These are phyloP conservation scores for Rissa tridactyla DNA, from an alignment of 2,113 vertebrate genomes.

Conservation along the genomic window DNA sequence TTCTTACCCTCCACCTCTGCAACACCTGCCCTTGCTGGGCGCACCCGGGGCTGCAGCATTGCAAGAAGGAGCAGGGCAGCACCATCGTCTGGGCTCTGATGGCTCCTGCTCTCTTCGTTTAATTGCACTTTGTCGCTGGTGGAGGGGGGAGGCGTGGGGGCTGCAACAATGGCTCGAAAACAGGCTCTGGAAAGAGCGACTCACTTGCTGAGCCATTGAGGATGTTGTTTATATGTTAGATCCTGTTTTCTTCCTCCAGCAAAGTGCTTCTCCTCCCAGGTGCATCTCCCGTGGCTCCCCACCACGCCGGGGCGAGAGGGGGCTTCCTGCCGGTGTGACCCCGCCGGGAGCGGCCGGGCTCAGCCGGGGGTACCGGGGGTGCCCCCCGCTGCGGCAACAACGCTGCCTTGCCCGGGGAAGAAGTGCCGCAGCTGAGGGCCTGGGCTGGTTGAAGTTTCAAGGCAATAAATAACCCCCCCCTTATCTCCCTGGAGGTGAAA, in stretches of 20 bases:
- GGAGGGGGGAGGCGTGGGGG: background rate
- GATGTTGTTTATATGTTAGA: constrained; percentile 81
- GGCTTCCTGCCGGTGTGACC: constrained; percentile 56
- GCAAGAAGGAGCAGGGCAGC: background rate
- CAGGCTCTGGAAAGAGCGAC: constrained; percentile 61
- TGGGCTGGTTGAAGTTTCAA: accelerated
- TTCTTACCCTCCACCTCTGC: background rate
- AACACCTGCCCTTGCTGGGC: background rate
- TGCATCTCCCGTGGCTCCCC: constrained; percentile 68
- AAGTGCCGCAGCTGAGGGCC: background rate
- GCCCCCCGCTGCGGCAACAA: accelerated
- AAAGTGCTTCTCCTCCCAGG: constrained; percentile 71
- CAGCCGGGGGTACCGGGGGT: background rate
- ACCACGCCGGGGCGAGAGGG: background rate
- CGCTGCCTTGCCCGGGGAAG: accelerated
- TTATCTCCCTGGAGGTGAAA: accelerated
- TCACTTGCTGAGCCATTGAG: constrained; percentile 63
- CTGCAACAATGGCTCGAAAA: constrained; percentile 45
- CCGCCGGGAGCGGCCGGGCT: accelerated
- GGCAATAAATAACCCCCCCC: background rate
- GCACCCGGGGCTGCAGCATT: background rate
- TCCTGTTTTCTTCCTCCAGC: constrained; percentile 81
- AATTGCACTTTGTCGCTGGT: constrained; percentile 4
- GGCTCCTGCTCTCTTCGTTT: constrained; percentile 8
- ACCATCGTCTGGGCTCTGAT: background rate